Evolutionary conservation across 1,140 invertebrate genomes (phyloP), one percentile per base, ranked within the genome.

Genomic region (Ditylenchus dipsaci): DNA sequence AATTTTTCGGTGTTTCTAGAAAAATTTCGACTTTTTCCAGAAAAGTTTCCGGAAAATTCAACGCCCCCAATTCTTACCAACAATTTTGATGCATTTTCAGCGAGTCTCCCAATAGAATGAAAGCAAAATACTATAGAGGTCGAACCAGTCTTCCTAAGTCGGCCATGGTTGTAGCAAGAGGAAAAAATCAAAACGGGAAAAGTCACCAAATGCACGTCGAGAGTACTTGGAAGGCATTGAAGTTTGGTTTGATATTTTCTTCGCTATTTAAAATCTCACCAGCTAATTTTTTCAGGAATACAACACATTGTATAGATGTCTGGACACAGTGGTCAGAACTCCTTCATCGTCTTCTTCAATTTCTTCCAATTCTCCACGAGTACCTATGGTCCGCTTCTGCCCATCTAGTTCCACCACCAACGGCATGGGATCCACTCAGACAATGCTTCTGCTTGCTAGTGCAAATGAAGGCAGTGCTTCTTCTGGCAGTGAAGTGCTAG

Each of bases 161-260:
- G 8, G n/a, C 3, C 45, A 19, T 21, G 63, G 63, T 23, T 65
- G 57, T 29, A 19, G 17, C 49, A 53, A 53, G 49, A 3, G 49
- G 56, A 65, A 65, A 58, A 65, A 56, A n/a, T 29, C 23, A 38
- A 49, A 17, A 13, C 66, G 38, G n/a, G 26, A 65, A n/a, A 49
- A 29, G 61, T 61, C 42, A 11, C 57, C 63, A 29, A 65, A 65
- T 29, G 7, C 8, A n/a, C 49, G 45, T 26, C n/a, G 43, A 7
- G 66, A 68, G 9, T 69, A 69, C 61, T 17, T 69, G 23, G 68
- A 69, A 73, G 68, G 68, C 11, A 33, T 69, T 63, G 68, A 68
- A 19, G 67, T 67, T 21, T 19, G 29, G 67, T 67, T 21, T 19
- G 29, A 3, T 26, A n/a, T 61, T 61, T 26, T 33, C 8, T 21